These are phyloP conservation scores for Acanthochromis polyacanthus DNA, from an alignment of 2,113 vertebrate species.

Conservation along the genomic window DNA sequence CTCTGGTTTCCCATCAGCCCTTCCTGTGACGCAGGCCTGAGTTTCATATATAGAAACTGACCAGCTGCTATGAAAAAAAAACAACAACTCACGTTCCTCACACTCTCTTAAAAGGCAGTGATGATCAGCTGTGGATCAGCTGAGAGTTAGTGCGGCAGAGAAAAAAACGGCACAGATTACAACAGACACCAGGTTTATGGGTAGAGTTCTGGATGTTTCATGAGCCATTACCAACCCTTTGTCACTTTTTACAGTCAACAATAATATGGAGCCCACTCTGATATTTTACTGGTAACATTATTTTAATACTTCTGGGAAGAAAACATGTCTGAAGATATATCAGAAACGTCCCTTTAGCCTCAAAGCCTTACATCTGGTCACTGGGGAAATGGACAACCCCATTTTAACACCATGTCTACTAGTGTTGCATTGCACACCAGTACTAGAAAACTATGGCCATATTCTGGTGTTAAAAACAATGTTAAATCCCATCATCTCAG, in stretches of 20 bases:
- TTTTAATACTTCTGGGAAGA: neutral
- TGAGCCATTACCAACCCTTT: neutral
- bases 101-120: constrained; percentile 61
- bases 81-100: constrained; percentile 46
- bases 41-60: constrained; percentile 77
- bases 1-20: constrained; percentile 62
- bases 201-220: neutral
- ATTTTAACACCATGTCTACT: neutral
- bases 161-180: neutral
- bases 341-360: too few relatives aligned
- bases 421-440: too few relatives aligned
- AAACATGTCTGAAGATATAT: neutral
- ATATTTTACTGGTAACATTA: neutral
- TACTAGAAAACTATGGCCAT: too few relatives aligned
- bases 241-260: neutral
- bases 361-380: too few relatives aligned
- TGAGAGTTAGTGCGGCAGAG: constrained; percentile 16
- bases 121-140: constrained; percentile 69
- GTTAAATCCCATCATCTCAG: too few relatives aligned
- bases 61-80: constrained; percentile 64
- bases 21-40: constrained; percentile 62
- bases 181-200: neutral
- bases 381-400: neutral
- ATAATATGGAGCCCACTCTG: neutral
- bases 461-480: too few relatives aligned